Evolutionary conservation across 2,113 vertebrate species (phyloP).

Genomic region (Onychostoma macrolepis): DNA sequence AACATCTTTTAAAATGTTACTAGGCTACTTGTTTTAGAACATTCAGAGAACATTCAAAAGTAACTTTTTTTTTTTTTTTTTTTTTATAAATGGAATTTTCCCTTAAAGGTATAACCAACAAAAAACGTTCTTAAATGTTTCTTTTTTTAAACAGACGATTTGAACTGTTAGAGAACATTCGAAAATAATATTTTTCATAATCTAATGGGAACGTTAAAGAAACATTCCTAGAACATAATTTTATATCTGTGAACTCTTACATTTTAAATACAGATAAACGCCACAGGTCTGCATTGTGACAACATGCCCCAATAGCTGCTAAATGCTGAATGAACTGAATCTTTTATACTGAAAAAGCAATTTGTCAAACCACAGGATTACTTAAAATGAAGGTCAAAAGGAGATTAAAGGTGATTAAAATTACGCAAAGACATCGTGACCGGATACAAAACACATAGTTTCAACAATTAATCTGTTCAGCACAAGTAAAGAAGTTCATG

Average conservation of each 20-base stretch:
- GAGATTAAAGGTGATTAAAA: neutral
- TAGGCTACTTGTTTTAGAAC: too few species aligned
- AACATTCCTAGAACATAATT: too few species aligned
- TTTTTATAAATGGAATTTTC: too few species aligned
- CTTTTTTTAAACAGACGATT: too few species aligned
- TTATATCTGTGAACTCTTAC: too few species aligned
- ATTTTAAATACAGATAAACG: neutral
- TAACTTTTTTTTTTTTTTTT: neutral
- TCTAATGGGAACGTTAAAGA: too few species aligned
- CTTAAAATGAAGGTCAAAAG: neutral
- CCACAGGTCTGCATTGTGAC: neutral
- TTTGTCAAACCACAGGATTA: neutral
- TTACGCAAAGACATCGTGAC: neutral
- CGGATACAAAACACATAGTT: neutral
- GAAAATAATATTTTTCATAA: too few species aligned
- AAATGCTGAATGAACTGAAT: neutral
- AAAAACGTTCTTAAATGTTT: too few species aligned
- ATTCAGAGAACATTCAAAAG: too few species aligned
- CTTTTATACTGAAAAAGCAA: neutral
- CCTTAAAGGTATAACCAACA: too few species aligned
- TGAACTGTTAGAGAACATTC: too few species aligned
- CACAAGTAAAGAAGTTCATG: neutral
- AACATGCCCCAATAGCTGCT: neutral
- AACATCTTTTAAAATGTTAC: too few species aligned
- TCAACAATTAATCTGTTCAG: neutral